Evolutionary conservation across 1,140 invertebrate species (phyloP).

Genomic region (Zaprionus capensis): DNA sequence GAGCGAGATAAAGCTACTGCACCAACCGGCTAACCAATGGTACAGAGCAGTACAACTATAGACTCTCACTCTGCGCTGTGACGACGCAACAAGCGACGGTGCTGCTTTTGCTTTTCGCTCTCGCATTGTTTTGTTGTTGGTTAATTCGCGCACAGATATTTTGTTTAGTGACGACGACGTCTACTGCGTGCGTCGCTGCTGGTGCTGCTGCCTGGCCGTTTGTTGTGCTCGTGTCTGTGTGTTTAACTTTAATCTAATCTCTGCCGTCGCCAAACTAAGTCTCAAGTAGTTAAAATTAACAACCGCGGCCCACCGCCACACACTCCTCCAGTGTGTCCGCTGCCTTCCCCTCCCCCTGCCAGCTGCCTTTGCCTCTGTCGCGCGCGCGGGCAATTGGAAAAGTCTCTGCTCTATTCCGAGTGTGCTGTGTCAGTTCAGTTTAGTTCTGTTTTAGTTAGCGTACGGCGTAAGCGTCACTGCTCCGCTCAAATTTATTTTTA

Average conservation of each 20-base stretch:
- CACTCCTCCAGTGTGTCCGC: conserved; percentile 12
- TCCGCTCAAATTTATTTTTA: conserved; percentile 55
- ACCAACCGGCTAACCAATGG: not conserved
- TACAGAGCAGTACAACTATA: conserved; percentile 25
- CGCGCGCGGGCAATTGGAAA: conserved; percentile 35
- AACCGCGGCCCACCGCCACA: not conserved
- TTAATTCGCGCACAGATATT: not conserved
- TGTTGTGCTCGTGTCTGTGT: conserved; percentile 20
- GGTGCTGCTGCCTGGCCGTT: conserved; percentile 10
- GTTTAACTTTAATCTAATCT: conserved; percentile 43
- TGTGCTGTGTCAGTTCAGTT: conserved; percentile 33
- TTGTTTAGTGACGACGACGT: conserved; percentile 40
- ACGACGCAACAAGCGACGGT: conserved; percentile 45
- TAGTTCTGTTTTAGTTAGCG: conserved; percentile 48
- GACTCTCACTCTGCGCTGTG: not conserved
- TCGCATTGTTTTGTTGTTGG: conserved; percentile 1
- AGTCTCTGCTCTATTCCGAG: conserved; percentile 25
- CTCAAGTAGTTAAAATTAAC: conserved; percentile 45
- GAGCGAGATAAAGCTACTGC: conserved; percentile 1
- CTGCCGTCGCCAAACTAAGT: conserved; percentile 37
- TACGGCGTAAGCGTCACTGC: conserved; percentile 49
- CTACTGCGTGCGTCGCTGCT: conserved; percentile 3
- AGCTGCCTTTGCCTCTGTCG: not conserved
- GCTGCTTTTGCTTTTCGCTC: not conserved
- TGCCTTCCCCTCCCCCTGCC: not conserved